Base-by-base conservation (phyloP, 2,888 invertebrate species). In the Ellobium chinense region DNA sequence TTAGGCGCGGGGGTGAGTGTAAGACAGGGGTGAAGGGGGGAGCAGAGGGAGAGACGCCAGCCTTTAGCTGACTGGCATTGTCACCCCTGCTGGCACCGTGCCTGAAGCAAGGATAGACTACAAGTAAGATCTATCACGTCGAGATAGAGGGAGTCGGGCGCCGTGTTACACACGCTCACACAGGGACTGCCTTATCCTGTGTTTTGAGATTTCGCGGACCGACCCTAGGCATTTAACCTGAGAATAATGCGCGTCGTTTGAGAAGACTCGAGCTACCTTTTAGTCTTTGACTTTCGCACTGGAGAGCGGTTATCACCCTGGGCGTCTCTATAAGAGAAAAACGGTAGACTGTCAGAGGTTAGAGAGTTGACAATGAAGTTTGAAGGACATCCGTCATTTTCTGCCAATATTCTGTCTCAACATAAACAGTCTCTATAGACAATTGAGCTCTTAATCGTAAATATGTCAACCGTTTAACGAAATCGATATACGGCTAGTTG, bases 11-110 rank as follows among this genome's bases (percentile, higher is more conserved):
- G 60, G 65, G 75, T 62, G 54, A 69, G 58, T 46, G n/a, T 9
- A 34, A 56, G 37, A 63, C n/a, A 58, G 58, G 60, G 21, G 58
- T 4, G 73, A 4, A 39, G 70, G 72, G 37, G 72, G 12, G 56
- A n/a, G n/a, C n/a, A n/a, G n/a, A 60, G 62, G 65, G 29, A 68
- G 58, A 58, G 77, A 66, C 58, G 77, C 68, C 14, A 60, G 46
- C 46, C 46, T 46, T 21, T 24, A n/a, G 63, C 62, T 27, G 73
- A 66, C 24, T 54, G 58, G 58, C 31, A 68, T 21, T 77, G 77
- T 77, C 77, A 75, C 75, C 75, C 58, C 77, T 77, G 68, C 77
- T 68, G 77, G 77, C 68, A 68, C 58, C 37, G 60, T 66, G 77
- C 58, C 68, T 29, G 37, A 29, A 27, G 7, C 12, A 27, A 31